Base-by-base conservation (phyloP, 2,113 vertebrate genomes). In the Equus quagga region DNA sequence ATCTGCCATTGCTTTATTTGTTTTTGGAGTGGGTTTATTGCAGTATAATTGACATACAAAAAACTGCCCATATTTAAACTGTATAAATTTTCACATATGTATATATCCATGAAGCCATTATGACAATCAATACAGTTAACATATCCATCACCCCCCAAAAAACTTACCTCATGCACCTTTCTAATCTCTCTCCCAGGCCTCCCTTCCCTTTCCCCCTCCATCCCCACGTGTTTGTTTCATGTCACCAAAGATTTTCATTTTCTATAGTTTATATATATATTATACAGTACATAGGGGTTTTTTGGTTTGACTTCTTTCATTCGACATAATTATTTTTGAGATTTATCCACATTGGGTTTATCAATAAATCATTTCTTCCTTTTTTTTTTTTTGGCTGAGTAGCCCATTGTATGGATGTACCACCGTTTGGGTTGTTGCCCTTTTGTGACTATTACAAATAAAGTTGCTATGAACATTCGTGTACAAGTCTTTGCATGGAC, bases 191-290 rank as follows among this genome's bases (percentile, higher is more conserved):
- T 93, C 64, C 58, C 10, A 72, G 36, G 15, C 21, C 18, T 51
- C 51, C 54, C 12, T 70, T n/a, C 36, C 60, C 54, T 26, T 26
- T 44, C 10, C 12, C 9, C 6, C 41, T 51, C 76, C 58, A 19
- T 23, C 46, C 78, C 49, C 26, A 10, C 60, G n/a, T 33, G 3
- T 44, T 56, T 75, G 58, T 80, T 64, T 84, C 26, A n/a, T 17
- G 19, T 94, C 67, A 41, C 15, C 33, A 9, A 24, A 76, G 15
- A 31, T 60, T 96, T 93, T 91, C 23, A n/a, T 72, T 95, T 85
- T 91, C 65, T 67, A 5, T 18, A 49, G 44, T 64, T 88, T 33
- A 28, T 87, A 6, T 75, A 64, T 82, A 54, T 26, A 58, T 85
- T 49, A 33, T 2, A 19, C 21, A 64, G 18, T 19, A 28, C 24